These are phyloP conservation scores for Aporrectodea caliginosa DNA, from an alignment of 1,140 invertebrate species.

Conservation along the genomic window DNA sequence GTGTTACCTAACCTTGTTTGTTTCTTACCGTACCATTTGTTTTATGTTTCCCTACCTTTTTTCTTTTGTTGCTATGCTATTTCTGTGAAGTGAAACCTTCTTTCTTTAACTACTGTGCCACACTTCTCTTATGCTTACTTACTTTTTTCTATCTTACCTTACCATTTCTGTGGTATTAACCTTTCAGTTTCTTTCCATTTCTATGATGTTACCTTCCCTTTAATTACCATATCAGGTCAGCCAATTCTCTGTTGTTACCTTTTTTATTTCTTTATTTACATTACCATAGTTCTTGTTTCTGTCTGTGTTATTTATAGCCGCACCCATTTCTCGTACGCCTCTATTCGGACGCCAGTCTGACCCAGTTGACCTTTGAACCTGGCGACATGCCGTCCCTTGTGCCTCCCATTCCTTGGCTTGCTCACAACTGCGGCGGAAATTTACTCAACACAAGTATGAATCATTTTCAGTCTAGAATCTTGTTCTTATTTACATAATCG, in stretches of 20 bases:
- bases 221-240: neutral
- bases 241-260: neutral
- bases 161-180: too few species aligned
- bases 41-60: too few species aligned
- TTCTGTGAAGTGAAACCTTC: too few species aligned
- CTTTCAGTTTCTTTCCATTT: slow-evolving; percentile 8
- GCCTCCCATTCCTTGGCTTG: slow-evolving; percentile 78
- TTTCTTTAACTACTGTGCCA: too few species aligned
- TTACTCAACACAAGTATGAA: slow-evolving; percentile 65
- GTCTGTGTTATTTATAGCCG: slow-evolving; percentile 62
- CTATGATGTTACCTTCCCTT: neutral
- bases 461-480: too few species aligned
- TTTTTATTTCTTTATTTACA: slow-evolving; percentile 1
- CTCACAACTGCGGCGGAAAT: slow-evolving; percentile 68
- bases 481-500: too few species aligned
- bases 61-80: too few species aligned
- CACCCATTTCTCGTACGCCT: slow-evolving; percentile 71
- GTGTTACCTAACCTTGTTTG: too few species aligned
- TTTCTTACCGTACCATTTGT: too few species aligned
- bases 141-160: too few species aligned
- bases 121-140: too few species aligned
- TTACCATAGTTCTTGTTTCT: neutral
- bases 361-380: slow-evolving; percentile 67
- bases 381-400: slow-evolving; percentile 69
- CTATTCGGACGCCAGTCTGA: slow-evolving; percentile 62